Conservation (phyloP, 2,113 vertebrate genomes). For the Tupaia chinensis region DNA sequence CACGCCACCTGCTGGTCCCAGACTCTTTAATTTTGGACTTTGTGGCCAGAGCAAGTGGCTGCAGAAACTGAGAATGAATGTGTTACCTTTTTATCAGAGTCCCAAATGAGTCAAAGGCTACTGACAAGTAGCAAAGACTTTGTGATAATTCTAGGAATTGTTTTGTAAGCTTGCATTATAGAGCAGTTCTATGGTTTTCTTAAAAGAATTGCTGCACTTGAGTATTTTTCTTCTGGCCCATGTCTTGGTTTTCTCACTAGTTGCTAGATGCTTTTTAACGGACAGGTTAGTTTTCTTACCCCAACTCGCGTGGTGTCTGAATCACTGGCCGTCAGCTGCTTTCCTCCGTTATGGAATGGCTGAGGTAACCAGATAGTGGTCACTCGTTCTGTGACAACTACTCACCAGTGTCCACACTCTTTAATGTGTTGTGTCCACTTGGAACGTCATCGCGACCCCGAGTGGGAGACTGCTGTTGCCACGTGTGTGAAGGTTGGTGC, state of each 20-base stretch:
- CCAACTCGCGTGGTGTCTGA: background rate
- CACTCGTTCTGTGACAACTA: too few species aligned
- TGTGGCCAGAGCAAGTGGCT: background rate
- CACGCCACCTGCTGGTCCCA: too few species aligned
- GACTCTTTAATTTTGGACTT: constrained; percentile 21
- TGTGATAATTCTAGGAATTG: background rate
- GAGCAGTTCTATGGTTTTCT: constrained; percentile 1
- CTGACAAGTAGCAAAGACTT: background rate
- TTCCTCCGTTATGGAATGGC: background rate
- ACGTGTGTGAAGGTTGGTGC: background rate
- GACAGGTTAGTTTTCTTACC: background rate
- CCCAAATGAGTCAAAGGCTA: background rate
- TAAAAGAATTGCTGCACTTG: background rate
- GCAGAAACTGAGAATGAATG: background rate
- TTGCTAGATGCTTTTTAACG: constrained; percentile 25
- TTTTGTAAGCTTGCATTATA: background rate
- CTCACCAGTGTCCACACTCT: too few species aligned
- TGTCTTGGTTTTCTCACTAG: background rate
- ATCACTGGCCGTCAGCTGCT: background rate
- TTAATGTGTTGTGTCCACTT: background rate
- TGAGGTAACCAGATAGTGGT: constrained; percentile 5
- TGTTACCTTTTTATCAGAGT: constrained; percentile 13
- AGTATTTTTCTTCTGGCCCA: background rate
- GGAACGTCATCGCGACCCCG: background rate
- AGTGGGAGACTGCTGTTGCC: background rate